Evolutionary conservation across 1,140 invertebrate genomes (phyloP).

Genomic region (Matsumurasca onukii): DNA sequence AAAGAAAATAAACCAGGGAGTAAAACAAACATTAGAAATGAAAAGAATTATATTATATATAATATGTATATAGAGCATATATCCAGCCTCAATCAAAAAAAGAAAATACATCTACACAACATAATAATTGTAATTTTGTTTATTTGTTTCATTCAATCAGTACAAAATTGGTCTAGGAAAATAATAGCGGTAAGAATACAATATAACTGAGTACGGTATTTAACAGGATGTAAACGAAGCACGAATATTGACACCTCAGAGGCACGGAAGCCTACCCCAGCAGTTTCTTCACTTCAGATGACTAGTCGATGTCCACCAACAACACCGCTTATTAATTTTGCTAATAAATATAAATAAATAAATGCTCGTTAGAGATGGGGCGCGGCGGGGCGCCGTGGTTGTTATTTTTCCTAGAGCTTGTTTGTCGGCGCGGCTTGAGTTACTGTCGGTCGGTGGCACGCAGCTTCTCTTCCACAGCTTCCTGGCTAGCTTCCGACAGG

Average conservation of each 20-base stretch:
- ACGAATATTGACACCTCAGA: conserved; percentile 1
- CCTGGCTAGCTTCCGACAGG: conserved; percentile 85
- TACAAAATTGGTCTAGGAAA: conserved; percentile 28
- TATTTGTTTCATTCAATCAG: conserved; percentile 26
- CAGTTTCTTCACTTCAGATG: conserved; percentile 7
- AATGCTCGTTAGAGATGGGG: conserved; percentile 16
- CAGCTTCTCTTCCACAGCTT: conserved; percentile 89
- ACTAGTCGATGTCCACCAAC: neutral
- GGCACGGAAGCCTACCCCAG: neutral
- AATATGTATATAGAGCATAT: conserved; percentile 20
- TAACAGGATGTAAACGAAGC: conserved; percentile 22
- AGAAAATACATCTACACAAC: conserved; percentile 30
- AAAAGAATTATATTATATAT: conserved; percentile 32
- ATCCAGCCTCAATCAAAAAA: conserved; percentile 29
- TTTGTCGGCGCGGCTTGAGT: conserved; percentile 39
- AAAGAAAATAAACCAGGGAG: conserved; percentile 4
- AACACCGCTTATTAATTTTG: conserved; percentile 4
- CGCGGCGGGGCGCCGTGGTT: neutral
- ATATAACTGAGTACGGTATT: no score
- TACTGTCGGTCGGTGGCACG: conserved; percentile 91
- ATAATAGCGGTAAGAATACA: conserved; percentile 26
- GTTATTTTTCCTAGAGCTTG: conserved; percentile 28
- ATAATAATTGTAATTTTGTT: conserved; percentile 28
- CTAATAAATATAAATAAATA: conserved; percentile 21
- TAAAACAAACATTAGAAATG: conserved; percentile 22